Conservation (phyloP, 1,140 invertebrate genomes). For the Bombus waltoni region DNA sequence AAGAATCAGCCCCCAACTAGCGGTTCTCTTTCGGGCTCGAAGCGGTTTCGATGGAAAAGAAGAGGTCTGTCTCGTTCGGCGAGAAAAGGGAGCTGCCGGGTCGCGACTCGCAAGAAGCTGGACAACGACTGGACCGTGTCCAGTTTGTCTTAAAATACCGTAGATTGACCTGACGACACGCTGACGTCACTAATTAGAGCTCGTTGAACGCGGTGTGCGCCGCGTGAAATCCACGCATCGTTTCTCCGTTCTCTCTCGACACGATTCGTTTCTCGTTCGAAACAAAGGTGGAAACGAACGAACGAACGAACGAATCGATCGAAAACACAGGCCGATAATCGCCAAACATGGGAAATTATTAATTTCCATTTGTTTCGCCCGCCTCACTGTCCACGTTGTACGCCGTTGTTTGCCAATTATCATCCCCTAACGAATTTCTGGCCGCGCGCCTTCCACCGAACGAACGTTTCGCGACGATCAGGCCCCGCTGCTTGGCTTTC, state of each 20-base stretch:
- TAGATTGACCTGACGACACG: slow-evolving; percentile 80
- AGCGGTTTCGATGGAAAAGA: background rate
- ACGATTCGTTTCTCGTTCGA: background rate
- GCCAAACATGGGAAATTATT: slow-evolving; percentile 36
- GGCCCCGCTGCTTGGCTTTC: background rate
- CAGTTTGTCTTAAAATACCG: slow-evolving; percentile 79
- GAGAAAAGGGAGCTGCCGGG: background rate
- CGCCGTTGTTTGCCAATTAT: slow-evolving; percentile 63
- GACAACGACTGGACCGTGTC: slow-evolving; percentile 59
- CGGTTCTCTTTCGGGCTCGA: background rate
- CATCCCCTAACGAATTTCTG: slow-evolving; percentile 23
- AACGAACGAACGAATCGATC: background rate
- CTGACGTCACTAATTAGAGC: slow-evolving; percentile 82
- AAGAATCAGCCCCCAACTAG: background rate
- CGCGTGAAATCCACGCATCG: slow-evolving; percentile 51
- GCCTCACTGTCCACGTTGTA: slow-evolving; percentile 11
- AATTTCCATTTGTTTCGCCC: slow-evolving; percentile 56
- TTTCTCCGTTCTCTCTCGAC: background rate
- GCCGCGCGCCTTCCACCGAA: slow-evolving; percentile 6
- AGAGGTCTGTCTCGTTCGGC: background rate
- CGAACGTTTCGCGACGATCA: slow-evolving; percentile 10
- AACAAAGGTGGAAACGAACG: too few relatives aligned
- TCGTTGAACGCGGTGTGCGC: slow-evolving; percentile 72
- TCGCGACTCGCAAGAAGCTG: slow-evolving; percentile 26
- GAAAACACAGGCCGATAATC: too few relatives aligned